Evolutionary conservation across 2,113 vertebrate genomes (phyloP).

Genomic region (Peromyscus maniculatus): DNA sequence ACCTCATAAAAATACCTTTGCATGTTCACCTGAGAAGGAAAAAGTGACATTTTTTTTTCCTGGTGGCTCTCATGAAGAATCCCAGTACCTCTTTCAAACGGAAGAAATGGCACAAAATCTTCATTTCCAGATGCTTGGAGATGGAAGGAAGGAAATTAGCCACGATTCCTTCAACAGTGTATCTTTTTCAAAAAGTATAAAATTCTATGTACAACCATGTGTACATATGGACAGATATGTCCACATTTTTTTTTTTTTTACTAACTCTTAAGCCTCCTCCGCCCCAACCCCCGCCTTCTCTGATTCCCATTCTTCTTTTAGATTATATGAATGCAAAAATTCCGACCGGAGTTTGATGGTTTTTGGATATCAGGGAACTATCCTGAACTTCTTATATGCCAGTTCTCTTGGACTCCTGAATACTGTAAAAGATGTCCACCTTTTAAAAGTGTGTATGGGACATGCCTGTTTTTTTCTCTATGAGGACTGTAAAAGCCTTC

Average conservation of each 20-base stretch:
- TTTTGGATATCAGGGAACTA: background rate
- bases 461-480: background rate
- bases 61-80: conserved; percentile 82
- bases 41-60: conserved; percentile 81
- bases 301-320: background rate
- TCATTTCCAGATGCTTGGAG: conserved; percentile 68
- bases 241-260: background rate
- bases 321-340: background rate
- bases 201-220: background rate
- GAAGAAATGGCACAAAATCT: conserved; percentile 79
- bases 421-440: background rate
- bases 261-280: background rate
- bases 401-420: background rate
- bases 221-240: background rate
- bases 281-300: background rate
- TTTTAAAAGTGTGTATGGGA: background rate
- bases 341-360: background rate
- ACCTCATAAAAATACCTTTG: conserved; percentile 86
- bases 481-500: background rate
- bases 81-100: conserved; percentile 80
- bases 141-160: conserved; percentile 4
- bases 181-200: conserved; percentile 19
- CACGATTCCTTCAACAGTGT: conserved; percentile 39
- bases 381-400: background rate
- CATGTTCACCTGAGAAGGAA: conserved; percentile 84